Evolutionary conservation across 1,140 invertebrate genomes (phyloP), one percentile per base, ranked within the genome.

Genomic region (Brachionus rubens): DNA sequence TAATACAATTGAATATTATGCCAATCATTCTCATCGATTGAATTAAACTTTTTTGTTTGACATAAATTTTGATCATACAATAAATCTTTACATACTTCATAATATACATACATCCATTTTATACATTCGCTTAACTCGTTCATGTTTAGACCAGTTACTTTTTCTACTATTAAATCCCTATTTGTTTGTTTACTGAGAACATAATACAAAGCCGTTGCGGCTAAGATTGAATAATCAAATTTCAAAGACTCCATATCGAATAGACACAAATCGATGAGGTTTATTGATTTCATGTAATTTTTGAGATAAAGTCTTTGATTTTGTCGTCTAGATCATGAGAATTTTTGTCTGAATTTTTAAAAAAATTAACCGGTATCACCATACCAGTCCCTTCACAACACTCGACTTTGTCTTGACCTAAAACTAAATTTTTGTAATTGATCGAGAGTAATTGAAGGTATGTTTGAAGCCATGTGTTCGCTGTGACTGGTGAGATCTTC

Each of bases 401-500:
- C 1, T 46, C 6, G 0, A 21, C 0, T 24, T 43, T 21, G n/a
- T n/a, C n/a, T 10, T 21, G 4, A 40, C 40, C 59, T 1, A 65
- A 24, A 9, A 65, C 24, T 4, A 43, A 43, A 43, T 24, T 21
- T 0, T 52, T 50, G 24, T 50, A 72, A 26, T 72, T 72, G 2
- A 48, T n/a, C 7, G 28, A 56, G n/a, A 33, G 10, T 19, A 98
- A 85, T 84, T 99, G 96, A 87, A 98, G 90, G 83, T 92, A 98
- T 3, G 95, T 87, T 78, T 91, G 93, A 2, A 98, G 83, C 96
- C 96, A 99, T 43, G 89, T 89, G 81, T 91, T 92, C 1, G 90
- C 87, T 0, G 95, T 98, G 52, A 97, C 89, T 0, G 94, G 91
- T 16, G 90, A 90, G 6, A 97, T 87, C 80, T 91, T 90, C 95